These are phyloP conservation scores for Bombycilla garrulus DNA, from an alignment of 2,113 vertebrate genomes.

Conservation along the genomic window DNA sequence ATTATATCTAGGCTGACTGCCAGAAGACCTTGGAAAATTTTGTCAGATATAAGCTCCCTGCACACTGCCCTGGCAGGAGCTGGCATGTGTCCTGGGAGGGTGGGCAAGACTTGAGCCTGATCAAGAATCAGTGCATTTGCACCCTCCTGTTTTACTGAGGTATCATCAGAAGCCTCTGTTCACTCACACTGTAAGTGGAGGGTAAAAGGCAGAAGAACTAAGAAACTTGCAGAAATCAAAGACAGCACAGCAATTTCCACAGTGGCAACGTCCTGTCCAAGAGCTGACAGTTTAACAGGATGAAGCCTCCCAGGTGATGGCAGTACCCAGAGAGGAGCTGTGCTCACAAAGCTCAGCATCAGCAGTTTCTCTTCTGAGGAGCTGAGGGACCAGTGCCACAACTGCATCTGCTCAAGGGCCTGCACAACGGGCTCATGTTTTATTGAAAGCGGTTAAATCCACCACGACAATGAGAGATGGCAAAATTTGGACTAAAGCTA, in stretches of 20 bases:
- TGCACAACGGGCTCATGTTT: neutral
- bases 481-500: neutral
- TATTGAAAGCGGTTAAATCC: neutral
- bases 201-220: accelerated
- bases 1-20: neutral
- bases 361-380: neutral
- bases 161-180: neutral
- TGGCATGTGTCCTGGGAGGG: accelerated
- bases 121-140: neutral
- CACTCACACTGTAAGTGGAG: neutral
- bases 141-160: neutral
- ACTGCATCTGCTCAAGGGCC: neutral
- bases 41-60: accelerated
- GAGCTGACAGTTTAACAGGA: neutral
- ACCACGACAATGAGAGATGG: neutral
- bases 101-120: accelerated
- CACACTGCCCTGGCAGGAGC: accelerated
- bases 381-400: too few species aligned
- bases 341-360: neutral
- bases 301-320: neutral
- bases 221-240: neutral
- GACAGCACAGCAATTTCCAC: neutral
- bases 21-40: neutral
- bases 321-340: neutral
- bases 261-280: accelerated